Conservation (phyloP, 2,113 vertebrate genomes). For the Xenopus laevis region DNA sequence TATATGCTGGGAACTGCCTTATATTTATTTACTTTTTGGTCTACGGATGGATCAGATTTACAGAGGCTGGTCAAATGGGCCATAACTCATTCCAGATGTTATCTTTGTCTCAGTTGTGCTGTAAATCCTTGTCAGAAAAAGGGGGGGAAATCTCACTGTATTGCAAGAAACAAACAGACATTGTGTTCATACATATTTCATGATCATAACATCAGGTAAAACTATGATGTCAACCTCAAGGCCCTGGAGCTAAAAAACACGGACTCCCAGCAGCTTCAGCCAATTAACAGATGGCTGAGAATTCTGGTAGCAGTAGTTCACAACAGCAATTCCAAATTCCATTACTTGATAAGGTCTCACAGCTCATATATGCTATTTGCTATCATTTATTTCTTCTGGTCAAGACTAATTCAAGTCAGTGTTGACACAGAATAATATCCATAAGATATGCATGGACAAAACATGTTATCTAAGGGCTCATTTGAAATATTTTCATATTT, state of each 20-base stretch:
- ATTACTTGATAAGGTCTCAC: no score
- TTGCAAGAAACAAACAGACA: no score
- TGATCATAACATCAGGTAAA: background rate
- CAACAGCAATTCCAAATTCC: no score
- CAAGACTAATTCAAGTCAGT: no score
- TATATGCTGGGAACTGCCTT: background rate
- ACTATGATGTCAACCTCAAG: background rate
- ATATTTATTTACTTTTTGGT: conserved; percentile 2
- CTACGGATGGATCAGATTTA: background rate
- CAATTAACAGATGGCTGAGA: conserved; percentile 7
- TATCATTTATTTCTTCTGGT: no score
- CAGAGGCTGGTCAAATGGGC: conserved; percentile 5
- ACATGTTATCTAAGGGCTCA: no score
- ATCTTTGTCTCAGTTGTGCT: conserved; percentile 8
- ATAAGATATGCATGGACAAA: no score
- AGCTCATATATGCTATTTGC: no score
- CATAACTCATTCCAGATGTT: conserved; percentile 46
- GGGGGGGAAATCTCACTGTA: no score
- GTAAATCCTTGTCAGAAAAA: background rate
- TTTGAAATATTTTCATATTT: no score
- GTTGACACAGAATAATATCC: no score
- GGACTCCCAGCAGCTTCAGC: background rate
- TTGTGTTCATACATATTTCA: background rate
- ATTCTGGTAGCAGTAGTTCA: background rate
- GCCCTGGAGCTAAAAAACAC: background rate